Base-by-base conservation (phyloP, 2,113 vertebrate species). In the Paratilapia polleni region DNA sequence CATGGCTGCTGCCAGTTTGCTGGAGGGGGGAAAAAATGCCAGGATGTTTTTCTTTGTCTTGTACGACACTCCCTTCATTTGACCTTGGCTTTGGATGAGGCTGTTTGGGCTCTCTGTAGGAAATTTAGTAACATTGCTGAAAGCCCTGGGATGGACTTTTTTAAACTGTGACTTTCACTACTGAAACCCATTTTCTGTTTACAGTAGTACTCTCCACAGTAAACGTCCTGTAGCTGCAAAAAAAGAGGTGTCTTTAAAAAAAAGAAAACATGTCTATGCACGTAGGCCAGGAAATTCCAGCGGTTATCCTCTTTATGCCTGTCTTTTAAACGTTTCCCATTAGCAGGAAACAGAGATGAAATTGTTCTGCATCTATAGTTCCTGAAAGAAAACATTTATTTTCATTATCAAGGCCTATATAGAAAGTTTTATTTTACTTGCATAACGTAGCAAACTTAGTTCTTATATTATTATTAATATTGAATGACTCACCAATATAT, bases 31-130 rank as follows among this genome's bases (percentile, higher is more conserved):
- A 68, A 63, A 76, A 80, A 34, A n/a, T 31, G 73, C 66, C 74
- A 87, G 89, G 86, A 86, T 88, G 85, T 86, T 90, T 59, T 91
- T 85, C 76, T 81, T 88, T 86, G 60, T 80, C 64, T 66, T 34
- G 63, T 41, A 26, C 43, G 78, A 79, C 81, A 82, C 89, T 93
- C 84, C 91, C 85, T 81, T 19, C 81, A 11, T 70, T 38, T 90
- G 87, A 92, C 91, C 91, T 91, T 82, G 89, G 80, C 68, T 84
- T 86, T 82, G 56, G 76, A 85, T 61, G 68, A 85, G 58, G 61
- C 58, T 56, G 62, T 83, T 76, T n/a, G 62, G 15, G 24, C 31
- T 76, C 68, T 43, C 49, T 41, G 34, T n/a, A 7, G 60, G 85
- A 76, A 81, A 80, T 58, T 28, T 52, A 47, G 61, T 73, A 82